Evolutionary conservation across 2,888 invertebrate species (phyloP).

Genomic region (Cerceris rybyensis): DNA sequence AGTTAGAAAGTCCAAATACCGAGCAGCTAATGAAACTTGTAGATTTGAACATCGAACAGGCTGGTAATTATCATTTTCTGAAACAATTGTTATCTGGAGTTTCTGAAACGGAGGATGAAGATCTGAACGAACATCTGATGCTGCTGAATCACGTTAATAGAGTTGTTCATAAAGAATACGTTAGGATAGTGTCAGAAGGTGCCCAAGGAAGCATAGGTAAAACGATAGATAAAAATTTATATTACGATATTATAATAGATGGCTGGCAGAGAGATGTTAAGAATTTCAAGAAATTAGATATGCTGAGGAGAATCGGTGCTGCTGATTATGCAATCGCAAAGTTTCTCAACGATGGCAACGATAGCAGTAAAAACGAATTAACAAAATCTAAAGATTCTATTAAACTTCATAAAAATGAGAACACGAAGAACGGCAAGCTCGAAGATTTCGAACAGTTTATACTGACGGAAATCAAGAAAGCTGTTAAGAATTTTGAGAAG

Average conservation of each 20-base stretch:
- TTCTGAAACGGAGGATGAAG: constrained; percentile 57
- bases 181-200: constrained; percentile 38
- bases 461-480: constrained; percentile 62
- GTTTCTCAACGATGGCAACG: constrained; percentile 46
- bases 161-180: constrained; percentile 37
- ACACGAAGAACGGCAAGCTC: constrained; percentile 39
- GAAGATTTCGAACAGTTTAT: constrained; percentile 65
- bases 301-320: constrained; percentile 37
- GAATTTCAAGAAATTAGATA: constrained; percentile 28
- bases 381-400: constrained; percentile 23
- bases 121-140: constrained; percentile 43
- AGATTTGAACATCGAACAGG: constrained; percentile 22
- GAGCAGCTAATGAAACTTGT: constrained; percentile 47
- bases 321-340: constrained; percentile 48
- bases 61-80: constrained; percentile 45
- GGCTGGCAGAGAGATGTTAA: constrained; percentile 42
- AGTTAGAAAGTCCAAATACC: constrained; percentile 33
- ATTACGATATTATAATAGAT: constrained; percentile 52
- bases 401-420: constrained; percentile 29
- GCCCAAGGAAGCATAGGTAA: constrained; percentile 37
- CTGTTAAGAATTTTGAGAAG: constrained; percentile 46
- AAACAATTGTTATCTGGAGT: constrained; percentile 45
- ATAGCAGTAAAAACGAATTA: constrained; percentile 39
- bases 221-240: constrained; percentile 30
- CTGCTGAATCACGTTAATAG: constrained; percentile 46